Evolutionary conservation across 2,797 vertebrate genomes (phyloP), one percentile per base, ranked within the genome.

Genomic region (Dicrostonyx torquatus): DNA sequence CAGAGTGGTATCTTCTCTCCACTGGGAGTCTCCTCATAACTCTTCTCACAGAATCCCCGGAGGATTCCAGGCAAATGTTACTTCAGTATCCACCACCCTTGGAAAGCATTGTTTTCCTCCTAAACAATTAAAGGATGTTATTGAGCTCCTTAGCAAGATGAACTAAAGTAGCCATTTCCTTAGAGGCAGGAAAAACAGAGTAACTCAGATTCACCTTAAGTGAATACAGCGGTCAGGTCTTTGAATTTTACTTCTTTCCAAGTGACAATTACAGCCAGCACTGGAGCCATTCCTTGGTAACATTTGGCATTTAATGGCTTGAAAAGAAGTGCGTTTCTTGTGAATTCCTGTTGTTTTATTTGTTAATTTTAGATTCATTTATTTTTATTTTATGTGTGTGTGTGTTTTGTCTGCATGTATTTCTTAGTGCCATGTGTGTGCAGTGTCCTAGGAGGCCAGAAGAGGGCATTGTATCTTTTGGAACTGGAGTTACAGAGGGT

Each of bases 211-310:
- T 94, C 31, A 50, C 37, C 89, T 5, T 62, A 53, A 87, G 55
- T 34, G 14, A 79, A 48, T 64, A 6, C 17, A 78, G 50, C 70
- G 88, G 84, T 22, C n/a, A 72, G 73, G 34, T 62, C 18, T 92
- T 94, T 95, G 31, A 83, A 84, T 96, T 60, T 91, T 53, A 58
- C 45, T 89, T 62, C 85, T 58, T 91, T 90, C 73, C 87, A 76
- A 8, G 68, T 90, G 76, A 94, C 31, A 53, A 0, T 58, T 91
- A 68, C 31, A 53, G 26, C 17, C 66, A 22, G 12, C 76, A 3
- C 55, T 91, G 87, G 79, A 85, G 60, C 43, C 31, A 6, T 26
- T 89, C 34, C 11, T 22, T 86, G 14, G 34, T 91, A 55, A 50
- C 79, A 48, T 15, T 64, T 95, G 78, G 10, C 31, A 73, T 84